Evolutionary conservation across 2,113 vertebrate genomes (phyloP).

Genomic region (Eclectus roratus): DNA sequence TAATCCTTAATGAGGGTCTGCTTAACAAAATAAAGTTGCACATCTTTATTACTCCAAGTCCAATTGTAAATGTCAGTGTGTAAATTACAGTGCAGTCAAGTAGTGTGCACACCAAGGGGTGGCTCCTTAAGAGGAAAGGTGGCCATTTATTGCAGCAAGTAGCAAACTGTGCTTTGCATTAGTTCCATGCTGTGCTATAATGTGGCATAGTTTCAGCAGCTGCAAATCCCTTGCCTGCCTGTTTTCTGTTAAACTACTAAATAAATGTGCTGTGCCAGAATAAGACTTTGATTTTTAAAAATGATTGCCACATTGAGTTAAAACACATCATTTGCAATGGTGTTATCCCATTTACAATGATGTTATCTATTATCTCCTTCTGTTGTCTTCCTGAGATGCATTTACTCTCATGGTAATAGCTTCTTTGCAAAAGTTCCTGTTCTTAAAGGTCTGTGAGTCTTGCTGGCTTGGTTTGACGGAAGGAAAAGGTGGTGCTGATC

Average conservation of each 20-base stretch:
- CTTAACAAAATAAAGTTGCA: neutral
- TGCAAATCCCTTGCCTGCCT: neutral
- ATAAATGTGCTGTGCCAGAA: neutral
- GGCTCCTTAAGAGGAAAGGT: neutral
- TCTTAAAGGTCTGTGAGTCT: neutral
- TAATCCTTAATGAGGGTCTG: neutral
- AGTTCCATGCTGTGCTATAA: neutral
- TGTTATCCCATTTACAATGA: neutral
- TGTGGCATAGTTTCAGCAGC: neutral
- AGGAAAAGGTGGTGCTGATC: neutral
- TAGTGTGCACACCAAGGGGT: neutral
- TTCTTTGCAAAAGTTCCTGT: neutral
- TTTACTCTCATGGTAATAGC: neutral
- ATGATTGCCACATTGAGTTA: accelerated
- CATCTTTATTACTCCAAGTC: neutral
- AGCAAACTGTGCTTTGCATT: neutral
- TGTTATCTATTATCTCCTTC: neutral
- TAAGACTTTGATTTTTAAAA: neutral
- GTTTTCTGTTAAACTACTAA: neutral
- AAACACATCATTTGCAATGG: neutral
- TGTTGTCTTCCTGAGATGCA: neutral
- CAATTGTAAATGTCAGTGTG: neutral
- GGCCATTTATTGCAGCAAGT: neutral
- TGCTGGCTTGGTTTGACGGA: neutral
- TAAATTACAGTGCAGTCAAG: neutral